Evolutionary conservation across 1,140 invertebrate genomes (phyloP).

Genomic region (Pollicipes pollicipes): DNA sequence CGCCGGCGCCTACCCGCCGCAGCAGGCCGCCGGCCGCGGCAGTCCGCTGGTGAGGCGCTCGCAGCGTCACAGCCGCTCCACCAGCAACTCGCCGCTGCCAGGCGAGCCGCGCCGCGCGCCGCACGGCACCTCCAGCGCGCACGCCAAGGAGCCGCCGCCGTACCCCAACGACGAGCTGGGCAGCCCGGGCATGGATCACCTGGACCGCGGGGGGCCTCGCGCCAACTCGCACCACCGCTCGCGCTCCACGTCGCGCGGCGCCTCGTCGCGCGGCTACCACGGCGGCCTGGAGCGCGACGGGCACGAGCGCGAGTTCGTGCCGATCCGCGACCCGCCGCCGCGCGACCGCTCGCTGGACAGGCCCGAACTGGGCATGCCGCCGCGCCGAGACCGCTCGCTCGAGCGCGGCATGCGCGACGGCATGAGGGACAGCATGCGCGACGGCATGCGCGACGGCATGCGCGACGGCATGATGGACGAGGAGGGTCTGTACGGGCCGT

Average conservation of each 20-base stretch:
- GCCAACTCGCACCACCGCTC: constrained; percentile 24
- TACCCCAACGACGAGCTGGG: background rate
- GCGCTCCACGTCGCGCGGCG: constrained; percentile 27
- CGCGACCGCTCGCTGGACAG: constrained; percentile 27
- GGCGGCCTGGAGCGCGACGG: constrained; percentile 47
- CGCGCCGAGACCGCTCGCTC: constrained; percentile 23
- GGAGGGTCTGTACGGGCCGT: constrained; percentile 44
- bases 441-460: constrained; percentile 38
- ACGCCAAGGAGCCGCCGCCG: background rate
- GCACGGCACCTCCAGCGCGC: constrained; percentile 10
- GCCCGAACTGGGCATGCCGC: constrained; percentile 26
- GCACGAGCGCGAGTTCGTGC: constrained; percentile 51
- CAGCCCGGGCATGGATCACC: constrained; percentile 27
- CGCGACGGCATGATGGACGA: constrained; percentile 38
- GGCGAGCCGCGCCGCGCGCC: constrained; percentile 17
- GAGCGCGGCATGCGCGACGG: constrained; percentile 28
- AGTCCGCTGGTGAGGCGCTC: background rate
- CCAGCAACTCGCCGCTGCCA: constrained; percentile 16
- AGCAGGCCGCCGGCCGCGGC: too few species aligned
- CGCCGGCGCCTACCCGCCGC: background rate
- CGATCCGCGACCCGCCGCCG: constrained; percentile 44
- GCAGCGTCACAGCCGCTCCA: constrained; percentile 1
- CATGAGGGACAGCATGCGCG: constrained; percentile 19
- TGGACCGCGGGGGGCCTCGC: constrained; percentile 39
- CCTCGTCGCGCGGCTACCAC: constrained; percentile 43